Evolutionary conservation across 2,888 invertebrate genomes (phyloP).

Genomic region (Acanthosoma haemorrhoidale): DNA sequence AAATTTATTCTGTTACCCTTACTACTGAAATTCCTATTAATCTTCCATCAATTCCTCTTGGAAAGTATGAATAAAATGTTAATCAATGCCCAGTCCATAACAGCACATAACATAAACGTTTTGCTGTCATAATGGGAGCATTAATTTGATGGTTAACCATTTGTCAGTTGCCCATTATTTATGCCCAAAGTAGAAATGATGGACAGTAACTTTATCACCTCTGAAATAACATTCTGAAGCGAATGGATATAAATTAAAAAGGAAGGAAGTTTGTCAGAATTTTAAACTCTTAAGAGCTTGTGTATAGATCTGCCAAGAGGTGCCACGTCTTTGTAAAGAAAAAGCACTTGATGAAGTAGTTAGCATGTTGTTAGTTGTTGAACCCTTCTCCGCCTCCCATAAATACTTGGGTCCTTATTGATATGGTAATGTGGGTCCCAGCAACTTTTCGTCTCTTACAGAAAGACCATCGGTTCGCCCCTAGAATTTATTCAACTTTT

Average conservation of each 20-base stretch:
- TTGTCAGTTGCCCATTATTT: no score
- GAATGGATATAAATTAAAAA: not conserved
- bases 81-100: no score
- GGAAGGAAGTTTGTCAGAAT: not conserved
- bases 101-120: no score
- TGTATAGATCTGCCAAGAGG: not conserved
- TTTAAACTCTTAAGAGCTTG: not conserved
- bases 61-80: no score
- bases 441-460: not conserved
- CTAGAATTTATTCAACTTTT: not conserved
- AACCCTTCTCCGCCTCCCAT: not conserved
- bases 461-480: not conserved
- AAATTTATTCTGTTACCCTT: no score
- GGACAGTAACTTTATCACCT: no score
- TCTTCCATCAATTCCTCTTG: no score
- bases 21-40: no score
- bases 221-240: not conserved
- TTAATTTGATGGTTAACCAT: no score
- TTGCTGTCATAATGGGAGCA: no score
- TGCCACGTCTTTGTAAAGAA: not conserved
- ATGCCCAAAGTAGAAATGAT: no score
- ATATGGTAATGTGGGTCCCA: not conserved
- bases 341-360: not conserved
- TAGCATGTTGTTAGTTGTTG: not conserved
- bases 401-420: conserved; percentile 5